Evolutionary conservation across 2,888 invertebrate genomes (phyloP).

Genomic region (Diarsia mendica): DNA sequence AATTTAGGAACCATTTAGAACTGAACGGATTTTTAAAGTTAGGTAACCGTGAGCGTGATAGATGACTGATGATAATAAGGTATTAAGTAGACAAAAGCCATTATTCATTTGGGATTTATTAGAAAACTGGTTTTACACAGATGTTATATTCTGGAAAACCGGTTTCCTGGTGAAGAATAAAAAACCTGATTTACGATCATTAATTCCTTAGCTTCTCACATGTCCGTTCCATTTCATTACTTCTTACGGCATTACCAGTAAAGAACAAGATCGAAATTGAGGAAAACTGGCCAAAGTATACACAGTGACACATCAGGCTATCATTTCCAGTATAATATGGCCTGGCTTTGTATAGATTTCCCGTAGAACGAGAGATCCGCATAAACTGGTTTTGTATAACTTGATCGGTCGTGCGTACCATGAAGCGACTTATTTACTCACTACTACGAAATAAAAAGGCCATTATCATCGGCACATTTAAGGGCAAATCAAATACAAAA

Average conservation of each 20-base stretch:
- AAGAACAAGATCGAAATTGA: background rate
- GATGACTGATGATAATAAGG: too few species aligned
- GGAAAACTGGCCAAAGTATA: background rate
- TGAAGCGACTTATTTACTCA: conserved; percentile 58
- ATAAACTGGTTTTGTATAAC: too few species aligned
- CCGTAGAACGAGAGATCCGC: too few species aligned
- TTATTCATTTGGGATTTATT: background rate
- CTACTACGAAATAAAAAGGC: conserved; percentile 66
- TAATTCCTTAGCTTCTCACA: background rate
- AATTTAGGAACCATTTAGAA: background rate
- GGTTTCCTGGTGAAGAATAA: background rate
- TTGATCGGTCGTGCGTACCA: conserved; percentile 8
- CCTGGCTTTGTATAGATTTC: too few species aligned
- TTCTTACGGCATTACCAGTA: background rate
- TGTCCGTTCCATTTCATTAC: background rate
- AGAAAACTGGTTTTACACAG: background rate
- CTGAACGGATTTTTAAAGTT: background rate
- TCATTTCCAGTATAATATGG: too few species aligned
- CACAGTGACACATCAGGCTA: too few species aligned
- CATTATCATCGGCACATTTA: conserved; percentile 69
- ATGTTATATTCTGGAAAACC: background rate
- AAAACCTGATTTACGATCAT: background rate
- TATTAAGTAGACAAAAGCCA: background rate
- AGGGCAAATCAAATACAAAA: conserved; percentile 78
- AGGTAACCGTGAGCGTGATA: background rate